Evolutionary conservation across 2,797 vertebrate species (phyloP), one percentile per base, ranked within the genome.

Genomic region (Melanotaenia boesemani): DNA sequence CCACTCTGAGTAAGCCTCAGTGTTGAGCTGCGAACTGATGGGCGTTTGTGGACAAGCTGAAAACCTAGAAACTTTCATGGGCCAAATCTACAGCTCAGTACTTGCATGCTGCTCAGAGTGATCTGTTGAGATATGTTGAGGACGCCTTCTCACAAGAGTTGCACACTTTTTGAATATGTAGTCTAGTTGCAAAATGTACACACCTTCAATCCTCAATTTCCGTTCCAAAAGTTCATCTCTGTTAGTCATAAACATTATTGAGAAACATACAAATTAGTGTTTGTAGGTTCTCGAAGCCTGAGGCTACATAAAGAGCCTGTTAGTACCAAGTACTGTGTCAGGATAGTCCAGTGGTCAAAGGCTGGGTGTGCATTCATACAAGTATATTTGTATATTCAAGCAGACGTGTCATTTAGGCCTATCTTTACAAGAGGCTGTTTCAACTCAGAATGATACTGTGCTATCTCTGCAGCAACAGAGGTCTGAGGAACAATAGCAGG

Each of bases 391-490:
- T 28, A 65, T 63, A 74, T 26, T 58, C 24, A 26, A 62, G 41
- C 24, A 63, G 26, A 79, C n/a, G 20, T 41, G 56, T 63, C 44
- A 70, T 83, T 86, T 16, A 62, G 41, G 61, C 56, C 70, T 54
- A 89, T 89, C 81, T 91, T 91, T 81, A 90, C 20, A 70, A 83
- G 72, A 61, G 59, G 70, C 54, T 44, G 67, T 61, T 70, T 20
- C 64, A 61, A 55, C 64, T 50, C 52, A 4, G 37, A 46, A 55
- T 50, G 34, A 79, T 77, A 57, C 52, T 12, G 46, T 15, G 41
- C 69, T 90, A 89, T 92, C 88, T 88, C 76, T 80, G 56, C 72
- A 69, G 72, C 76, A 71, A 63, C 86, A 86, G 37, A 24, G 54
- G 61, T 46, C 63, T 54, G 36, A 75, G 46, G 16, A 80, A 91